Conservation (phyloP, 2,113 vertebrate genomes). For the Oriolus oriolus region DNA sequence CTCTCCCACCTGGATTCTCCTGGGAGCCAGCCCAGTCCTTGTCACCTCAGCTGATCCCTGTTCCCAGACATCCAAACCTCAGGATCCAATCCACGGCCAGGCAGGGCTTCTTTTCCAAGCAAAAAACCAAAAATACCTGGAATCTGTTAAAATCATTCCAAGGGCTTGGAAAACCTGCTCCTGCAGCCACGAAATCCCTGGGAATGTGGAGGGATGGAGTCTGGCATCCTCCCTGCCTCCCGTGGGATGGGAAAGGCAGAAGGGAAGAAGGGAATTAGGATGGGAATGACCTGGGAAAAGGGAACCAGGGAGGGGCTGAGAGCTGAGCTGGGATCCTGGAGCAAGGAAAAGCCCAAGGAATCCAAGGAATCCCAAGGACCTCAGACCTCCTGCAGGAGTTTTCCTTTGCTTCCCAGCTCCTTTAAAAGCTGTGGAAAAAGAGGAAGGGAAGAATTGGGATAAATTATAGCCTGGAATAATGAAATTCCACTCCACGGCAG, state of each 20-base stretch:
- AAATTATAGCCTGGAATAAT: neutral
- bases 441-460: neutral
- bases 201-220: rapidly evolving
- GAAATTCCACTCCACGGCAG: no score
- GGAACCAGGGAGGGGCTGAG: neutral
- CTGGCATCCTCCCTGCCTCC: rapidly evolving
- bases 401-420: neutral
- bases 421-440: neutral
- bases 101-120: neutral
- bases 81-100: neutral
- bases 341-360: neutral
- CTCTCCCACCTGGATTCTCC: neutral
- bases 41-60: neutral
- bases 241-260: neutral
- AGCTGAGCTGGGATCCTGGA: no score
- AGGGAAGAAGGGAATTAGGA: neutral
- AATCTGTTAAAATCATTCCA: neutral
- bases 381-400: neutral
- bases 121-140: rapidly evolving
- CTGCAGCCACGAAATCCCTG: neutral
- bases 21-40: neutral
- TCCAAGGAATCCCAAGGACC: no score
- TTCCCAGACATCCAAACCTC: neutral
- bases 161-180: neutral
- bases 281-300: neutral